phyloP scores from a whole-genome alignment of 2,113 vertebrate genomes.

The Symphodus melops region DNA sequence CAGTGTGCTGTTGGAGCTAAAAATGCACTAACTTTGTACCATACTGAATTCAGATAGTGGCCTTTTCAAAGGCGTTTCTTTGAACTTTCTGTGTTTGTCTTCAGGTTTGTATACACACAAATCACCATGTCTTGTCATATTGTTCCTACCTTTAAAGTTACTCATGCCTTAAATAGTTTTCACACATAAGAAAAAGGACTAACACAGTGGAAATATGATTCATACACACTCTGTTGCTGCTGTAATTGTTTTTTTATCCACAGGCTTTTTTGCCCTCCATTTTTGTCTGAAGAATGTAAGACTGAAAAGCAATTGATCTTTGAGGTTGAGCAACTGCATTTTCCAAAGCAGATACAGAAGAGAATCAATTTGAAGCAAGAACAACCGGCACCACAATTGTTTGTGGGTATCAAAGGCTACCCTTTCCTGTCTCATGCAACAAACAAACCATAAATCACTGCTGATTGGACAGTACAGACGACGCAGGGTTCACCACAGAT shows the following conservation, averaged over 20 bases:
- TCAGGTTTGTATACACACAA: background rate
- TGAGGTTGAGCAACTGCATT: slow-evolving; percentile 68
- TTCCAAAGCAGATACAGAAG: slow-evolving; percentile 68
- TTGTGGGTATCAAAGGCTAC: slow-evolving; percentile 67
- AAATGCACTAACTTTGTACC: background rate
- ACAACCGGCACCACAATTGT: slow-evolving; percentile 61
- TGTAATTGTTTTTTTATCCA: slow-evolving; percentile 39
- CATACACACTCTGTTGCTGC: background rate
- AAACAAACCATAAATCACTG: slow-evolving; percentile 81
- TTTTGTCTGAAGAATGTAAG: slow-evolving; percentile 47
- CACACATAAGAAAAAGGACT: slow-evolving; percentile 11
- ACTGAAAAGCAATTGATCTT: slow-evolving; percentile 67
- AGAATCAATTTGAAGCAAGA: slow-evolving; percentile 77
- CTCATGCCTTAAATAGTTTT: slow-evolving; percentile 16
- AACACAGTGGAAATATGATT: slow-evolving; percentile 37
- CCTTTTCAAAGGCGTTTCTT: background rate
- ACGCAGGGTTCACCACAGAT: slow-evolving; percentile 21
- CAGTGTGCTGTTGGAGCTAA: background rate
- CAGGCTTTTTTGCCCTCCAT: slow-evolving; percentile 19
- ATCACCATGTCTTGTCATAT: background rate
- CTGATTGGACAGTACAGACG: slow-evolving; percentile 61
- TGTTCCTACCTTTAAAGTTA: slow-evolving; percentile 17
- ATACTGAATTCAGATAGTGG: background rate
- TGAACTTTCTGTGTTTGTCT: background rate
- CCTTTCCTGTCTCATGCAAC: slow-evolving; percentile 62